phyloP scores from a whole-genome alignment of 2,888 invertebrate species.

The Boloria euphrosyne region DNA sequence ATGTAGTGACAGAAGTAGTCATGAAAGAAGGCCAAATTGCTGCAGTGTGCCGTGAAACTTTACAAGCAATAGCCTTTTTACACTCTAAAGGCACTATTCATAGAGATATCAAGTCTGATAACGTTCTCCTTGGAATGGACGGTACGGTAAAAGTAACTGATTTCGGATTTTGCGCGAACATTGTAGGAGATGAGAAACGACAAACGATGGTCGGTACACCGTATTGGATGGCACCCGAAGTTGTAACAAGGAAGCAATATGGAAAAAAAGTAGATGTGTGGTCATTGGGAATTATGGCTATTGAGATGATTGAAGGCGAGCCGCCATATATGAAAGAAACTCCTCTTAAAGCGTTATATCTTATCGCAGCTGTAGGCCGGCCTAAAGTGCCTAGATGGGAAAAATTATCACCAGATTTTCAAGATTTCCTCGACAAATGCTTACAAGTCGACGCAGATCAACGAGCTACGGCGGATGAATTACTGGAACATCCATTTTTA shows the following conservation, averaged over 20 bases:
- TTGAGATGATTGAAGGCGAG: slow-evolving; percentile 96
- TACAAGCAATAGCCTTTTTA: slow-evolving; percentile 94
- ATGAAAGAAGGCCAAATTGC: slow-evolving; percentile 99
- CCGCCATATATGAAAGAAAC: slow-evolving; percentile 98
- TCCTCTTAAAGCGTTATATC: slow-evolving; percentile 94
- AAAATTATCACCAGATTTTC: slow-evolving; percentile 88
- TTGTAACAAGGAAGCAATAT: slow-evolving; percentile 95
- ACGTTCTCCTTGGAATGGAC: slow-evolving; percentile 95
- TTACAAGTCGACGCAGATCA: slow-evolving; percentile 92
- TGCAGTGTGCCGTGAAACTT: slow-evolving; percentile 92
- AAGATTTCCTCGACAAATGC: slow-evolving; percentile 93
- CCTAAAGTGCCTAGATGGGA: slow-evolving; percentile 94
- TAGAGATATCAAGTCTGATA: slow-evolving; percentile 98
- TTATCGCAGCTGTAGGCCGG: slow-evolving; percentile 97
- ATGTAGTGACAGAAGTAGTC: slow-evolving; percentile 97
- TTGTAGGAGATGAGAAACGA: slow-evolving; percentile 96
- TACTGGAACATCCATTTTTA: slow-evolving; percentile 91
- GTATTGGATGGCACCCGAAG: slow-evolving; percentile 99
- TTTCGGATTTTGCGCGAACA: slow-evolving; percentile 99
- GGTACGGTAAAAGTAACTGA: slow-evolving; percentile 96
- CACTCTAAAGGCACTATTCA: slow-evolving; percentile 96
- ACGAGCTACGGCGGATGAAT: slow-evolving; percentile 88
- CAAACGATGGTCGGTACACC: slow-evolving; percentile 99
- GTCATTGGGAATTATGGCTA: slow-evolving; percentile 99
- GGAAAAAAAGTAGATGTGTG: slow-evolving; percentile 97